Percentiles rank a stretch among this genome's conserved stretches.
These are phyloP conservation scores for Drosophila kambysellisi DNA, from an alignment of 2,888 invertebrate genomes.

Conservation along the genomic window DNA sequence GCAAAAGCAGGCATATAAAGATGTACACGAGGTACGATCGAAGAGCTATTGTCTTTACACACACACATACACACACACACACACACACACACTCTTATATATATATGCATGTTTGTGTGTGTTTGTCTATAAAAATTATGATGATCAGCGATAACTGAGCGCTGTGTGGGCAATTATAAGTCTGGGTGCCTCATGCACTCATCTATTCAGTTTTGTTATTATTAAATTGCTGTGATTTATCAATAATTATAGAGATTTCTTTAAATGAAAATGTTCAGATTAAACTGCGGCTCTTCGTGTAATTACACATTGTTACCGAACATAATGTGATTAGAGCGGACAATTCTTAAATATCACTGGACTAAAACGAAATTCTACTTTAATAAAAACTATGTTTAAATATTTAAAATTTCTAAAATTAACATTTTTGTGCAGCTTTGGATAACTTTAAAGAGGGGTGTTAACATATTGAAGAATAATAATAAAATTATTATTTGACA, in stretches of 20 bases:
- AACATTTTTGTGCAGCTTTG: not conserved
- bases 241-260: slow-evolving; percentile 33
- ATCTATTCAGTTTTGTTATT: slow-evolving; percentile 30
- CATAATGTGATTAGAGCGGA: not conserved
- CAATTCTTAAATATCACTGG: not conserved
- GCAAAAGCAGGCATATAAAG: slow-evolving; percentile 59
- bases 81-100: not conserved
- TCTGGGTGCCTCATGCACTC: slow-evolving; percentile 5
- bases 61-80: not conserved
- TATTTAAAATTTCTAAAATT: not conserved
- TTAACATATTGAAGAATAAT: not conserved
- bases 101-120: not conserved
- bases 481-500: not conserved
- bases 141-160: slow-evolving; percentile 49
- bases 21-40: slow-evolving; percentile 59
- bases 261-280: slow-evolving; percentile 13
- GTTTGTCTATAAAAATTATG: slow-evolving; percentile 44
- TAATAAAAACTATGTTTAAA: not conserved
- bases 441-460: not conserved
- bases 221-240: slow-evolving; percentile 35
- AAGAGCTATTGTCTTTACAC: slow-evolving; percentile 44
- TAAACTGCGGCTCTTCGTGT: not conserved
- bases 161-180: slow-evolving; percentile 53
- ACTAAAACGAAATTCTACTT: not conserved
- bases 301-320: slow-evolving; percentile 13